These are phyloP conservation scores for Trachelus troglodyta DNA, from an alignment of 2,888 invertebrate genomes.

Conservation along the genomic window DNA sequence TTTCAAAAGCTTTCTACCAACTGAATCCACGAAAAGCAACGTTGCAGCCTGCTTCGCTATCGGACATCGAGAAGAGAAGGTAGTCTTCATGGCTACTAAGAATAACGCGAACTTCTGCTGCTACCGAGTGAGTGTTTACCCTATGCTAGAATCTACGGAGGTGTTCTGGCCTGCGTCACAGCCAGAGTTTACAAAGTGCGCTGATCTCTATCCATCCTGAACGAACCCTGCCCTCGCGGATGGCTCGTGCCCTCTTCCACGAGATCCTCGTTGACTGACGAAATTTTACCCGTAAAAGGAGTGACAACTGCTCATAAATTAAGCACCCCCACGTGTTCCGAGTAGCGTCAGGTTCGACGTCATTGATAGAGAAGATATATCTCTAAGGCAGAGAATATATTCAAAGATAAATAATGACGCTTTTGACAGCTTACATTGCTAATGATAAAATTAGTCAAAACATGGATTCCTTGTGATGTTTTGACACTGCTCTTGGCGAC, in stretches of 20 bases:
- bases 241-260: background rate
- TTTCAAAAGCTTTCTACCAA: background rate
- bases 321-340: background rate
- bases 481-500: background rate
- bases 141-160: slow-evolving; percentile 29
- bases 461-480: background rate
- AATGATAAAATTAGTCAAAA: background rate
- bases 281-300: background rate
- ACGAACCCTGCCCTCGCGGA: background rate
- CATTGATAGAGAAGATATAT: background rate
- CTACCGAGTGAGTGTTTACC: slow-evolving; percentile 45
- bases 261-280: background rate
- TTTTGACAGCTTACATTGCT: background rate
- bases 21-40: background rate
- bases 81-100: slow-evolving; percentile 31
- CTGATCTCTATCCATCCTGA: background rate
- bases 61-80: background rate
- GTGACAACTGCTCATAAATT: background rate
- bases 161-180: slow-evolving; percentile 53
- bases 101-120: slow-evolving; percentile 39
- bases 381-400: background rate
- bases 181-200: slow-evolving; percentile 44
- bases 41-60: background rate
- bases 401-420: background rate
- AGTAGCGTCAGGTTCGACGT: background rate